A percentile compares a stretch with the other conserved stretches of the same genome.
Evolutionary conservation across 2,113 vertebrate species (phyloP).

Genomic region (Halichoeres trimaculatus): DNA sequence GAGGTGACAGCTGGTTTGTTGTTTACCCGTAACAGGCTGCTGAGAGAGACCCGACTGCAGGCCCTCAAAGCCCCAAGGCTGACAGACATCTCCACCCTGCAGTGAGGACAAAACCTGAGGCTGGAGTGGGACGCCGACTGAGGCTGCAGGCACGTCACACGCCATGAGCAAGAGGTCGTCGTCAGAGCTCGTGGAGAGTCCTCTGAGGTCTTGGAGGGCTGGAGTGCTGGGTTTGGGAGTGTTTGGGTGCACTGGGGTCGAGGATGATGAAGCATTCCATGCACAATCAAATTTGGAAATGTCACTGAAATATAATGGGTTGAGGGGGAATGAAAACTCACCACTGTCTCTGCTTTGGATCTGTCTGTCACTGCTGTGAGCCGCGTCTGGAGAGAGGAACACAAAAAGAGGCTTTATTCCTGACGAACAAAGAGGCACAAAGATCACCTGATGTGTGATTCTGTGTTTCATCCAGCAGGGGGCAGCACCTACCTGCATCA

Average conservation of each 20-base stretch:
- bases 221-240: conserved; percentile 10
- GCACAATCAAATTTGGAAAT: conserved; percentile 18
- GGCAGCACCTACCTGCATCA: conserved; percentile 75
- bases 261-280: neutral
- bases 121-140: conserved; percentile 7
- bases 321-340: conserved; percentile 43
- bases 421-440: neutral
- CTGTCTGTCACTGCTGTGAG: conserved; percentile 55
- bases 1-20: conserved; percentile 36
- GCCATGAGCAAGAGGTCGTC: conserved; percentile 74
- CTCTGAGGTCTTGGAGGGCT: conserved; percentile 56
- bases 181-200: conserved; percentile 26
- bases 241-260: conserved; percentile 29
- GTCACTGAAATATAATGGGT: neutral
- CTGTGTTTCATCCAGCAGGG: conserved; percentile 27
- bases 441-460: neutral
- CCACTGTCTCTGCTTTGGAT: conserved; percentile 51
- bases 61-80: conserved; percentile 45
- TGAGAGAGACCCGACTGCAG: conserved; percentile 41
- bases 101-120: conserved; percentile 14
- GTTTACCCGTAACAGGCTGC: conserved; percentile 69
- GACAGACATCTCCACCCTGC: conserved; percentile 14
- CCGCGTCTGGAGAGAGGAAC: conserved; percentile 48
- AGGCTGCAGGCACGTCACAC: conserved; percentile 24
- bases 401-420: neutral